Conservation (phyloP, 2,113 vertebrate species). For the Nymphicus hollandicus region DNA sequence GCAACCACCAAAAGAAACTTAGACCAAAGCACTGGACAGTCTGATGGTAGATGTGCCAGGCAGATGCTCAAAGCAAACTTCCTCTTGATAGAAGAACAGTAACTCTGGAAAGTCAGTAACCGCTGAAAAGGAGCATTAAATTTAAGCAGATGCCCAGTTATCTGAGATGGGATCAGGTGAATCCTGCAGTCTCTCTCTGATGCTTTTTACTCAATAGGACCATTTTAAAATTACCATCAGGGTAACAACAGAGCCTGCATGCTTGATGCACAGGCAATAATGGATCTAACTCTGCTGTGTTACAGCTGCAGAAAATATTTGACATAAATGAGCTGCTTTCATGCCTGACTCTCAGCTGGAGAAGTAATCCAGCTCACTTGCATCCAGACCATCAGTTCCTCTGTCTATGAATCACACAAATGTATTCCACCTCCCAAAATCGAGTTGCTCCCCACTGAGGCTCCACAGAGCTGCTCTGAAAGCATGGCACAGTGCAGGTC, state of each 20-base stretch:
- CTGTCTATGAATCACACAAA: neutral
- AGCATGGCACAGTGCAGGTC: fast-evolving
- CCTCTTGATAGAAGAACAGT: neutral
- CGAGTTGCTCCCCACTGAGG: neutral
- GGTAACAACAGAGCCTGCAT: neutral
- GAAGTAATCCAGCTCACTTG: neutral
- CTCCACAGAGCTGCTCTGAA: neutral
- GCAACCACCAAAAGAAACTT: neutral
- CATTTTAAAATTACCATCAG: neutral
- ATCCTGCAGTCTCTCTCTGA: neutral
- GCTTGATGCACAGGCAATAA: neutral
- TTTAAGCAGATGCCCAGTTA: neutral
- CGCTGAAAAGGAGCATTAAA: neutral
- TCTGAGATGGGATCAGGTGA: neutral
- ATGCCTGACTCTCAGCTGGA: neutral
- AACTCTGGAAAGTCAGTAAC: neutral
- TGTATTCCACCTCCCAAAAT: neutral
- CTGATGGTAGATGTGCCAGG: neutral
- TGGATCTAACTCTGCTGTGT: neutral
- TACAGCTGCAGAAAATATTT: neutral
- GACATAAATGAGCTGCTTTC: neutral
- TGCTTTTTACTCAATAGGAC: neutral
- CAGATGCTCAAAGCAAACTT: neutral
- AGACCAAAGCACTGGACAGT: neutral
- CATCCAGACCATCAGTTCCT: neutral